Percentiles rank a stretch among this genome's conserved stretches.
Evolutionary conservation across 2,113 vertebrate species (phyloP).

Genomic region (Ardeotis arabs): DNA sequence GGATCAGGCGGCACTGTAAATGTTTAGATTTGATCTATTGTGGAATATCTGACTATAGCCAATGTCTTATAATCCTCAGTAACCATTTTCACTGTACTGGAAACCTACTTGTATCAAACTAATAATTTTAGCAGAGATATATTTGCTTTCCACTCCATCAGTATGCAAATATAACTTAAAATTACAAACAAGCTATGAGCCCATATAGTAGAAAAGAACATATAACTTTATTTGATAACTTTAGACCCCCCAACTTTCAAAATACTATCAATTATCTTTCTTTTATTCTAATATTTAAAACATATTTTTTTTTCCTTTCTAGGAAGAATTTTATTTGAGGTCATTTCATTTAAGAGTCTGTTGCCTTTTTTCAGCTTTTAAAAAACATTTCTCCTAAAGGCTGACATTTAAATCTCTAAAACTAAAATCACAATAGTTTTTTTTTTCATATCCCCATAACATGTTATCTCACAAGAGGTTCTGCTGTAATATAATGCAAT

Average conservation of each 20-base stretch:
- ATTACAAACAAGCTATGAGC: not conserved
- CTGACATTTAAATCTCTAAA: constrained; percentile 25
- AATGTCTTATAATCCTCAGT: not conserved
- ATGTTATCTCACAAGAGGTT: not conserved
- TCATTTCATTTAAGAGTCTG: not conserved
- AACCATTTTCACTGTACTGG: not conserved
- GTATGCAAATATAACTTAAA: not conserved
- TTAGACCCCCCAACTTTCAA: not conserved
- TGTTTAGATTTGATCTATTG: not conserved
- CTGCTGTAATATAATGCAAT: not conserved
- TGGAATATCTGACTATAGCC: not conserved
- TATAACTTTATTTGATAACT: not conserved
- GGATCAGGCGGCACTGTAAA: not conserved
- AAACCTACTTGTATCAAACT: not conserved
- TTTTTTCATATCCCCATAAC: not conserved
- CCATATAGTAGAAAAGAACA: not conserved
- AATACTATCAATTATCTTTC: not conserved
- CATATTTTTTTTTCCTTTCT: not conserved
- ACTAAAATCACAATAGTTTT: not conserved
- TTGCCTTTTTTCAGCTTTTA: not conserved
- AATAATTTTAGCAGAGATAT: not conserved
- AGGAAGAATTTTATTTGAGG: not conserved
- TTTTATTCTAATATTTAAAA: not conserved
- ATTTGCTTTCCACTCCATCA: not conserved
- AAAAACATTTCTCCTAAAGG: not conserved